phyloP scores from a whole-genome alignment of 2,888 invertebrate species.

The Eupithecia dodoneata region DNA sequence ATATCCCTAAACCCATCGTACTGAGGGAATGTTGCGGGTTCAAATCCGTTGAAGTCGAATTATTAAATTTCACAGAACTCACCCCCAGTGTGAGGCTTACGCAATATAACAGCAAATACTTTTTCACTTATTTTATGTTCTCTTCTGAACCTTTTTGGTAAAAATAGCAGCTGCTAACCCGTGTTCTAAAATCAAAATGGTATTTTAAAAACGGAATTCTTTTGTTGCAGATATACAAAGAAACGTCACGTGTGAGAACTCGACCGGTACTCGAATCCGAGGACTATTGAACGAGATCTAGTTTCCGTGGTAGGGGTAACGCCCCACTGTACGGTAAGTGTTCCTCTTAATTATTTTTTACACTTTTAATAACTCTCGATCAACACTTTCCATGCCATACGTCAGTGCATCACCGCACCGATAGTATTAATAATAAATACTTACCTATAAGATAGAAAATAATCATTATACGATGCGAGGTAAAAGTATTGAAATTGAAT shows the following conservation, averaged over 20 bases:
- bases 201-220: conserved; percentile 19
- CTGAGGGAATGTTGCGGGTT: no score
- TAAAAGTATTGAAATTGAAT: background rate
- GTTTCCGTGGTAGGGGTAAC: background rate
- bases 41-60: no score
- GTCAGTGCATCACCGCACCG: background rate
- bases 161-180: conserved; percentile 17
- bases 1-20: no score
- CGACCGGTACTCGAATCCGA: background rate
- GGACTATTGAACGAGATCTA: background rate
- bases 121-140: background rate
- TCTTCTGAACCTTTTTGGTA: background rate
- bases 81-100: no score
- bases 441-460: no score
- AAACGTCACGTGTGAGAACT: conserved; percentile 1
- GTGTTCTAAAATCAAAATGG: conserved; percentile 10
- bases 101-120: no score
- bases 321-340: background rate
- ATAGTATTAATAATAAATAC: no score
- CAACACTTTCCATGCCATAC: background rate
- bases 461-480: background rate
- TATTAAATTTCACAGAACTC: no score
- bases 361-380: background rate
- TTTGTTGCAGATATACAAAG: conserved; percentile 30
- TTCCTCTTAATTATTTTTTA: background rate